Percentiles rank a stretch among this genome's conserved stretches.
Conservation (phyloP, 2,888 invertebrate genomes). For the Polylopha cassiicola region DNA sequence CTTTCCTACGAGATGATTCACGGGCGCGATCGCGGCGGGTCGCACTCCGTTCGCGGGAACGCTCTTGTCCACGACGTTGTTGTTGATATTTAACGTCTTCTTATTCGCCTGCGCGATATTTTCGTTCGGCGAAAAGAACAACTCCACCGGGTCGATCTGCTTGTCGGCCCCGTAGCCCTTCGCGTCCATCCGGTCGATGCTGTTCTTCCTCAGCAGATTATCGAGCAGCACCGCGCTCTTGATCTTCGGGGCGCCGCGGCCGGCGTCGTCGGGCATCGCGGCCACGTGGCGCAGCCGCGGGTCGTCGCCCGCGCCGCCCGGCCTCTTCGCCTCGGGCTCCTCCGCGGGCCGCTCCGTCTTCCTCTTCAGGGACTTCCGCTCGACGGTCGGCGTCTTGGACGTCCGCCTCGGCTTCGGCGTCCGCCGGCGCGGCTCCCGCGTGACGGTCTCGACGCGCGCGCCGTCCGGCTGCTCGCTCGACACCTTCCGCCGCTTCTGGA, state of each 20-base stretch:
- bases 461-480: conserved; percentile 57
- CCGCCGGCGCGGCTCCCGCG: conserved; percentile 58
- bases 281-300: conserved; percentile 42
- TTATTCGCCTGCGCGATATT: conserved; percentile 54
- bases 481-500: conserved; percentile 74
- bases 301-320: conserved; percentile 45
- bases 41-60: conserved; percentile 50
- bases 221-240: conserved; percentile 74
- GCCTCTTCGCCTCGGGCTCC: conserved; percentile 50
- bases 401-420: conserved; percentile 42
- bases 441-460: conserved; percentile 44
- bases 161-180: conserved; percentile 57
- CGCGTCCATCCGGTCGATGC: conserved; percentile 70
- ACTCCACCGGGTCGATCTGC: conserved; percentile 63
- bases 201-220: conserved; percentile 76
- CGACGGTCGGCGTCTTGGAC: conserved; percentile 47
- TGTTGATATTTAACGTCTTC: conserved; percentile 68
- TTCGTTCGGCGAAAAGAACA: conserved; percentile 63
- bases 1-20: conserved; percentile 61
- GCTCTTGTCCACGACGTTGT: conserved; percentile 63
- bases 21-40: conserved; percentile 59
- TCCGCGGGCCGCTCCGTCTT: conserved; percentile 49
- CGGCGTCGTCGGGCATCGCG: conserved; percentile 39
- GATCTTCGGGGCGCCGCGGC: conserved; percentile 55
- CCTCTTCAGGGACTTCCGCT: conserved; percentile 66